Evolutionary conservation across 2,113 vertebrate genomes (phyloP), one percentile per base, ranked within the genome.

Genomic region (Recurvirostra avosetta): DNA sequence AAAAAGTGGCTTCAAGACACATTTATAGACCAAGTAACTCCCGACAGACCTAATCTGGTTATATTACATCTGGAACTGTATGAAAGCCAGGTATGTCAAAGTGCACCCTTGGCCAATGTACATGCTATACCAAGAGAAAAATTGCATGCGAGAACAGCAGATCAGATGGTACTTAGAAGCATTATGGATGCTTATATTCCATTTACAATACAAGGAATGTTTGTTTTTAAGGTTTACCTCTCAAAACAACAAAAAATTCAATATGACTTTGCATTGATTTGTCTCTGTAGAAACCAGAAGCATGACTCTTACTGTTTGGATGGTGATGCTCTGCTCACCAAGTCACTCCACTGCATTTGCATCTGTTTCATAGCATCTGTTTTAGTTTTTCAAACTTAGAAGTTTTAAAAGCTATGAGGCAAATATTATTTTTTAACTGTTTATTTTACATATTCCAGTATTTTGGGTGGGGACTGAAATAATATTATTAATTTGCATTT

Each of bases 221-320:
- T 80, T 70, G 23, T 1, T 74, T 58, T 81, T 59, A 84, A 90
- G 32, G 26, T 53, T 81, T 78, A 22, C 4, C 38, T 52, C 43
- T 92, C 30, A 56, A 88, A 91, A 45, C 2, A 47, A 73, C 9
- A 47, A n/a, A 70, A 90, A 88, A 32, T 7, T 17, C 50, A 76
- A 19, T 30, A 47, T 62, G 22, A 49, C 8, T 76, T 50, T 67
- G 52, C 58, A 81, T 9, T 38, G 27, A 71, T 81, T 77, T 78
- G 53, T 93, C 75, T 86, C 92, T 83, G 61, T 38, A 71, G 70
- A 91, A 93, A 79, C 34, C 12, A 81, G 71, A 88, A 85, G 11
- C 29, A 53, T 30, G 23, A 63, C 41, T 76, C 29, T 15, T 5
- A 11, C 17, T 76, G 76, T 94, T 92, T 63, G 59, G 32, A 59